phyloP scores from a whole-genome alignment of 2,888 invertebrate genomes.

The Onchidella celtica region DNA sequence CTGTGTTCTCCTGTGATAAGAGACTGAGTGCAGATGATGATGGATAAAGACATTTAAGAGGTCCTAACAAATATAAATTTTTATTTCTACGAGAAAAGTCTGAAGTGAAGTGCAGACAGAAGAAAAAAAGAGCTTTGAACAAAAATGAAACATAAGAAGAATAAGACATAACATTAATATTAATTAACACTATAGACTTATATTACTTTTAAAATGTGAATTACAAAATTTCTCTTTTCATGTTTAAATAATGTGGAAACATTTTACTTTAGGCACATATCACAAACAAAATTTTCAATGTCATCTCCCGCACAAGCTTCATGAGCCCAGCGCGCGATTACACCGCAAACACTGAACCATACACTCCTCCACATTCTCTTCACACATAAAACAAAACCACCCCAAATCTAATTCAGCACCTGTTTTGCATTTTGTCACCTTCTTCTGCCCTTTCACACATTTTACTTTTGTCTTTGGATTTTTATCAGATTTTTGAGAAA shows the following conservation, averaged over 20 bases:
- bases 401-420: not conserved
- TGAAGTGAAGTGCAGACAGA: not conserved
- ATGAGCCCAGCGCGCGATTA: not conserved
- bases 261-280: not conserved
- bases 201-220: too few relatives aligned
- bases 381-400: not conserved
- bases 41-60: not conserved
- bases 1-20: too few relatives aligned
- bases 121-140: not conserved
- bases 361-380: not conserved
- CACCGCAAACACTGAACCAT: not conserved
- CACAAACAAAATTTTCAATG: not conserved
- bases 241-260: not conserved
- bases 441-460: not conserved
- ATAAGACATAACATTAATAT: not conserved
- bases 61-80: not conserved
- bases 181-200: not conserved
- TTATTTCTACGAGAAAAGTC: not conserved
- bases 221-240: not conserved
- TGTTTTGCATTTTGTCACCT: not conserved
- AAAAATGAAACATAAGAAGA: not conserved
- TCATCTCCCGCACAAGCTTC: not conserved
- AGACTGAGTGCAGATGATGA: not conserved
- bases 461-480: not conserved
- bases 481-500: not conserved